phyloP scores from a whole-genome alignment of 2,113 vertebrate genomes.

The Gnathonemus echidnorhynchus region DNA sequence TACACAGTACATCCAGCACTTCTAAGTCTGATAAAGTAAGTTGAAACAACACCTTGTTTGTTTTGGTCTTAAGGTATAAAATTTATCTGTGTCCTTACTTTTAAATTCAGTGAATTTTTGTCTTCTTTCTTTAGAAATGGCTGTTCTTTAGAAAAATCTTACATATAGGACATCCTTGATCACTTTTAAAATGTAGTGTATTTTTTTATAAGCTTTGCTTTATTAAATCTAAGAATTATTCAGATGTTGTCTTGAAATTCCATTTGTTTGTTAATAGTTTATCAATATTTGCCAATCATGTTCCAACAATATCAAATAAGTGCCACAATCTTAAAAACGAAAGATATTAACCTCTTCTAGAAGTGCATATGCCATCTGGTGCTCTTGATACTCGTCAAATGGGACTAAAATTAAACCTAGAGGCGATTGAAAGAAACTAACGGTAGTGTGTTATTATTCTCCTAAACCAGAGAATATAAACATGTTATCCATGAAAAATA shows the following conservation, averaged over 20 bases:
- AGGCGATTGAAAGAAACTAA: not conserved
- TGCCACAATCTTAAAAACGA: not conserved
- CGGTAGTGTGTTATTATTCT: not conserved
- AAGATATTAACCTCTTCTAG: not conserved
- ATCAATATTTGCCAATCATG: not conserved
- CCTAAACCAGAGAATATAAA: not conserved
- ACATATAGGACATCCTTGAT: not conserved
- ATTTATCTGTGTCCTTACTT: not conserved
- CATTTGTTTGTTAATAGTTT: not conserved
- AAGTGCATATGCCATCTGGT: not conserved
- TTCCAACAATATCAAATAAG: not conserved
- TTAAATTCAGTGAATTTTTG: not conserved
- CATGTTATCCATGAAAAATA: not conserved
- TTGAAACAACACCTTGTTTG: constrained; percentile 31
- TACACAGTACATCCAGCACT: constrained; percentile 53
- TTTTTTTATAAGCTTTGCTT: not conserved
- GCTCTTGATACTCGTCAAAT: not conserved
- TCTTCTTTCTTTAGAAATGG: not conserved
- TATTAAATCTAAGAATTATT: not conserved
- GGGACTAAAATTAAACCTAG: not conserved
- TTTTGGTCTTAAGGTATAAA: not conserved
- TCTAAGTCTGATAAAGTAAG: constrained; percentile 55
- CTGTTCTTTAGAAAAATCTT: not conserved
- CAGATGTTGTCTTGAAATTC: not conserved
- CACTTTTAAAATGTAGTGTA: not conserved